Evolutionary conservation across 2,888 invertebrate species (phyloP).

Genomic region (Synanthedon andrenaeformis): DNA sequence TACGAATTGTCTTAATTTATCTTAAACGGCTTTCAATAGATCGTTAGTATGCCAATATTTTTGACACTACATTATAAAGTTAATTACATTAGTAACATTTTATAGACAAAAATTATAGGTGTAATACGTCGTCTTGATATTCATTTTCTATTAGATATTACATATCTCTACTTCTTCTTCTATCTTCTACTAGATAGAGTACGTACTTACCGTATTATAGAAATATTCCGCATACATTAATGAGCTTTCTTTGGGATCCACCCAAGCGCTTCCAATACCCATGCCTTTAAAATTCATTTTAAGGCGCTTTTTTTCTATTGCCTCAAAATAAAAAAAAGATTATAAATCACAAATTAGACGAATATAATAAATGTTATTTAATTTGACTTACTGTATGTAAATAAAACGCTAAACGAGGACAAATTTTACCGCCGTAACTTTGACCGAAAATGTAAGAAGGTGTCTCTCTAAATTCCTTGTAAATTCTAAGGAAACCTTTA

Average conservation of each 20-base stretch:
- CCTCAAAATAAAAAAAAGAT: constrained; percentile 24
- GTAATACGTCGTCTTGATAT: too few species aligned
- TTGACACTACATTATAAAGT: too few species aligned
- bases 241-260: constrained; percentile 48
- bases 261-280: constrained; percentile 60
- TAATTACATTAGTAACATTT: too few species aligned
- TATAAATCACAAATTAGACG: too few species aligned
- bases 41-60: too few species aligned
- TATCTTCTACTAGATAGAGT: too few species aligned
- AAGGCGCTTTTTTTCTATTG: constrained; percentile 41
- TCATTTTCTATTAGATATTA: too few species aligned
- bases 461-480: constrained; percentile 77
- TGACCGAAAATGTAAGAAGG: constrained; percentile 88
- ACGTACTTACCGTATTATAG: constrained; percentile 35
- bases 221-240: constrained; percentile 39
- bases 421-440: constrained; percentile 94
- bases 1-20: too few species aligned
- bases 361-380: too few species aligned
- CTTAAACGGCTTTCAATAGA: too few species aligned
- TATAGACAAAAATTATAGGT: too few species aligned
- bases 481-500: constrained; percentile 74
- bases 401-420: constrained; percentile 54
- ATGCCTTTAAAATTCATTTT: constrained; percentile 59
- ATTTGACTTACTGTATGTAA: constrained; percentile 38
- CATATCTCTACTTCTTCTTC: too few species aligned